Evolutionary conservation across 1,140 invertebrate genomes (phyloP).

Genomic region (Globodera rostochiensis): DNA sequence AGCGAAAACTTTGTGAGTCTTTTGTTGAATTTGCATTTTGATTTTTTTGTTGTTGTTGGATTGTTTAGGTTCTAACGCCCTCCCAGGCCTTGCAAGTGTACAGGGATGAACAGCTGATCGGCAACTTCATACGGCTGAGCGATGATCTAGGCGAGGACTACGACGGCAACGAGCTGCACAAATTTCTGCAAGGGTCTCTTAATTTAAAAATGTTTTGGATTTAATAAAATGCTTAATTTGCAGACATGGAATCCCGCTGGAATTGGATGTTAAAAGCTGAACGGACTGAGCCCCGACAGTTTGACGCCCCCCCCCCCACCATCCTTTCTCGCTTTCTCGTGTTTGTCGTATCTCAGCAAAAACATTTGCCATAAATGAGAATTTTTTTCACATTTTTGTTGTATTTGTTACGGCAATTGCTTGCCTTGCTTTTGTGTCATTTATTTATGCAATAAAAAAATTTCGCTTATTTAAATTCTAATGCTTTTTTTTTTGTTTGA

Average conservation of each 20-base stretch:
- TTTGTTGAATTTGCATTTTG: neutral
- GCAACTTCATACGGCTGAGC: slow-evolving; percentile 85
- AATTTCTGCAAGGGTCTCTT: slow-evolving; percentile 36
- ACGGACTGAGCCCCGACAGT: too few species aligned
- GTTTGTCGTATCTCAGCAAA: too few species aligned
- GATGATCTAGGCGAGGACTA: slow-evolving; percentile 87
- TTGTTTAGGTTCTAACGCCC: slow-evolving; percentile 74
- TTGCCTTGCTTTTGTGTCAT: too few species aligned
- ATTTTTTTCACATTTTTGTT: too few species aligned
- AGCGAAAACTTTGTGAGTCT: slow-evolving; percentile 48
- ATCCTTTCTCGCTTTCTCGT: too few species aligned
- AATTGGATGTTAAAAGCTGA: slow-evolving; percentile 4
- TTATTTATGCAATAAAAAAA: too few species aligned
- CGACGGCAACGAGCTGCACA: slow-evolving; percentile 68
- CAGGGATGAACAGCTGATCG: slow-evolving; percentile 83
- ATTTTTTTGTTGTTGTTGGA: neutral
- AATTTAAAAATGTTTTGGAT: neutral
- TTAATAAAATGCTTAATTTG: neutral
- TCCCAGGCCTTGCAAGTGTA: slow-evolving; percentile 90
- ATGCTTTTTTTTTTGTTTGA: too few species aligned
- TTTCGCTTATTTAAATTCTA: too few species aligned
- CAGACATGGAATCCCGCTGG: slow-evolving; percentile 35
- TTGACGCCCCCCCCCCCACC: too few species aligned
- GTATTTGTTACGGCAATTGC: too few species aligned
- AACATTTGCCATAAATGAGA: too few species aligned